phyloP scores from a whole-genome alignment of 2,888 invertebrate genomes.

The Platynereis dumerilii region DNA sequence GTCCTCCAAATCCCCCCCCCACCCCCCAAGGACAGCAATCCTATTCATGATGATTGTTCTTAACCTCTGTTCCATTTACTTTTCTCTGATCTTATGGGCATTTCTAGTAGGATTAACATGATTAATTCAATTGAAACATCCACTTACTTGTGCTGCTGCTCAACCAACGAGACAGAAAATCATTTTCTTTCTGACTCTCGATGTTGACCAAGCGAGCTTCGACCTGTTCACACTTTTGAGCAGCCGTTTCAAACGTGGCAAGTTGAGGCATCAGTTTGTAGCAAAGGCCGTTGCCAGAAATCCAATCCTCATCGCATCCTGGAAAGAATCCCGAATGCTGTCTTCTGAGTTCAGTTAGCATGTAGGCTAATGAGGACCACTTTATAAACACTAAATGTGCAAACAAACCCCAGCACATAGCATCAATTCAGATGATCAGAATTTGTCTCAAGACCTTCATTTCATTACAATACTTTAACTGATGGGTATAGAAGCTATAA shows the following conservation, averaged over 20 bases:
- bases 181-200: conserved; percentile 67
- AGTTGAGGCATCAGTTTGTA: conserved; percentile 64
- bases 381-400: too few species aligned
- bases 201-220: conserved; percentile 66
- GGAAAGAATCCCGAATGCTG: conserved; percentile 3
- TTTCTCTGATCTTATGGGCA: too few species aligned
- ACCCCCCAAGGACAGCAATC: too few species aligned
- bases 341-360: background rate
- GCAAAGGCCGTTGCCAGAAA: conserved; percentile 66
- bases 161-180: conserved; percentile 69
- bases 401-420: too few species aligned
- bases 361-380: too few species aligned
- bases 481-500: too few species aligned
- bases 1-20: too few species aligned
- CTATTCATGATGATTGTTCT: too few species aligned
- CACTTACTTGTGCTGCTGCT: conserved; percentile 24
- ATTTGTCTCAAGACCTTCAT: too few species aligned
- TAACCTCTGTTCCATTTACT: too few species aligned
- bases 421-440: too few species aligned
- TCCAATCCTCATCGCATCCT: conserved; percentile 54
- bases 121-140: background rate
- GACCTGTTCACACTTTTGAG: conserved; percentile 59
- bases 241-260: conserved; percentile 45
- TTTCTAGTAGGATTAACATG: background rate
- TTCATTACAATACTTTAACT: too few species aligned